Base-by-base conservation (phyloP, 2,888 invertebrate species). In the Morpho achilles region DNA sequence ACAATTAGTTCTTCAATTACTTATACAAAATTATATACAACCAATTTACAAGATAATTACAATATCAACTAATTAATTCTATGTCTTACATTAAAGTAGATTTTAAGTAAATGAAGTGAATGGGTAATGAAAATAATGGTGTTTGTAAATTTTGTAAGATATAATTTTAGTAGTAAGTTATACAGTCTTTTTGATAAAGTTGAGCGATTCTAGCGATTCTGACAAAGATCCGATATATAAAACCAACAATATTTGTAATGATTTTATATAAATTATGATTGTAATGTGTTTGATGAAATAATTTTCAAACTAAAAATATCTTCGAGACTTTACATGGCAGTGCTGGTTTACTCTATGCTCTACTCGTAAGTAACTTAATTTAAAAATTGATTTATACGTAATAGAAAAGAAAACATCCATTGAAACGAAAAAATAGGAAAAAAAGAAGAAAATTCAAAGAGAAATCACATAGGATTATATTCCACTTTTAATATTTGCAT, bases 21-120 rank as follows among this genome's bases (percentile, higher is more conserved):
- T 71, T 69, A 73, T 78, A 67, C 73, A 76, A 80, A 78, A 82
- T 79, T 87, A 88, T 89, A 75, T 89, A 89, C 89, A 89, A 87
- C 83, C 87, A 87, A 87, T 89, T 79, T 87, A 89, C 86, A 88
- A 69, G 67, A 76, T 72, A 72, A 68, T 77, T 76, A 75, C 66
- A 68, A 62, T 66, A 59, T 55, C 50, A 62, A 58, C 63, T 73
- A 71, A 64, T 61, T 63, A 68, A 65, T 52, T 58, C 60, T 70
- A 69, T 72, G 72, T 64, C 61, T 68, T 72, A 76, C 67, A 75
- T 65, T 66, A 52, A 65, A 63, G 58, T 32, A 59, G 41, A 49
- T 44, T 49, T 46, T 8, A 44, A 39, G 32, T 8, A 22, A 41
- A 10, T 16, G 16, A 46, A n/a, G 7, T 39, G 22, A 53, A 8